A percentile compares a stretch with the other conserved stretches of the same genome.
These are phyloP conservation scores for Eulimnadia texana DNA, from an alignment of 1,140 invertebrate genomes.

Conservation along the genomic window DNA sequence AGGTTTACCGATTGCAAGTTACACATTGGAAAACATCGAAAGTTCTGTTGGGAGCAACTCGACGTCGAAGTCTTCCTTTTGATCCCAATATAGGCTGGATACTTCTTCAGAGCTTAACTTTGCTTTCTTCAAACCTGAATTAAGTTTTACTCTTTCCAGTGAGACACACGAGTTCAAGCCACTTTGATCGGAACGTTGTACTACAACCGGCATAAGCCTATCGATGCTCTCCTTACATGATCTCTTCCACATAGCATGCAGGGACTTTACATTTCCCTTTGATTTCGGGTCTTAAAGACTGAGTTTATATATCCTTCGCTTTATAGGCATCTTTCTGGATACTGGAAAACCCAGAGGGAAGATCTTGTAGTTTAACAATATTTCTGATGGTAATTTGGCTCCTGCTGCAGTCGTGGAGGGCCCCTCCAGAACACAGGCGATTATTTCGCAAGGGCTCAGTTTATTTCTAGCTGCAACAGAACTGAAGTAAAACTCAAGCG, in stretches of 20 bases:
- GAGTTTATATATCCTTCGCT: too few relatives aligned
- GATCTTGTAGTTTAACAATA: too few relatives aligned
- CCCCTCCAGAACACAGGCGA: too few relatives aligned
- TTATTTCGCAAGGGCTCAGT: too few relatives aligned
- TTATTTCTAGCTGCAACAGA: too few relatives aligned
- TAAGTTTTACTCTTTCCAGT: not conserved
- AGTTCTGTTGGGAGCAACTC: not conserved
- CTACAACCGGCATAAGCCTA: not conserved
- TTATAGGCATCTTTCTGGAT: too few relatives aligned
- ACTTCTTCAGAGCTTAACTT: not conserved
- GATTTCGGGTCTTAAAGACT: too few relatives aligned
- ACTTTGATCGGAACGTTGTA: not conserved
- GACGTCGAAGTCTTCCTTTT: not conserved
- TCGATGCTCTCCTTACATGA: not conserved
- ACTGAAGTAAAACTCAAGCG: not conserved
- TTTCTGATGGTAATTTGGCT: too few relatives aligned
- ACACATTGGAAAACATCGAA: not conserved
- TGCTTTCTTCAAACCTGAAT: not conserved
- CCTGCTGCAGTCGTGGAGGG: too few relatives aligned
- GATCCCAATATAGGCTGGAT: not conserved
- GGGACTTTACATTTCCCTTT: too few relatives aligned
- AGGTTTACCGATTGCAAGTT: not conserved
- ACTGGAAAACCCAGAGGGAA: too few relatives aligned
- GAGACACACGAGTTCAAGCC: not conserved
- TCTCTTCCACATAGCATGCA: not conserved